Evolutionary conservation across 2,888 invertebrate species (phyloP).

Genomic region (Hybos culiciformis): DNA sequence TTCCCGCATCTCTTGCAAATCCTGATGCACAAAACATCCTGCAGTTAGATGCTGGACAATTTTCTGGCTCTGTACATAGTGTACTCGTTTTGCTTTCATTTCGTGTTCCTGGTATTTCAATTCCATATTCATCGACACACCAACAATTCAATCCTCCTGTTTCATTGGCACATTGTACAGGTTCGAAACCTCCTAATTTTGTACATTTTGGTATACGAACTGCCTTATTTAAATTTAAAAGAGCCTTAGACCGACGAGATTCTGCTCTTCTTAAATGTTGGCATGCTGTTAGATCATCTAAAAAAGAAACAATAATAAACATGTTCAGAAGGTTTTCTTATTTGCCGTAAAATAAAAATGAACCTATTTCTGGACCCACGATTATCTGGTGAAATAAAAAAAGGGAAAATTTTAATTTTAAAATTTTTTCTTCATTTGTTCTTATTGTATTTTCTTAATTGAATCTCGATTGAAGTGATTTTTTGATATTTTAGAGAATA

Average conservation of each 20-base stretch:
- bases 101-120: slow-evolving; percentile 64
- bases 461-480: no score
- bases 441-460: no score
- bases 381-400: not conserved
- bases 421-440: no score
- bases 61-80: slow-evolving; percentile 38
- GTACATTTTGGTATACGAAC: slow-evolving; percentile 58
- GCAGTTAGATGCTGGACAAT: slow-evolving; percentile 68
- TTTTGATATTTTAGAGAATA: no score
- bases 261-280: slow-evolving; percentile 51
- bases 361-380: not conserved
- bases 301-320: slow-evolving; percentile 9
- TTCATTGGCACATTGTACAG: slow-evolving; percentile 51
- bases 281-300: slow-evolving; percentile 42
- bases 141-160: slow-evolving; percentile 55
- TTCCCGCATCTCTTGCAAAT: slow-evolving; percentile 50
- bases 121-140: slow-evolving; percentile 70
- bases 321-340: not conserved
- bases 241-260: slow-evolving; percentile 45
- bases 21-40: slow-evolving; percentile 78
- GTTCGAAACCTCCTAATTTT: slow-evolving; percentile 57
- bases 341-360: not conserved
- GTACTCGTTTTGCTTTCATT: slow-evolving; percentile 23
- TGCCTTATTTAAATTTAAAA: slow-evolving; percentile 37
- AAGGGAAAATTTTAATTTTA: not conserved